Conservation (phyloP, 2,888 invertebrate genomes). For the Ctena decussata region DNA sequence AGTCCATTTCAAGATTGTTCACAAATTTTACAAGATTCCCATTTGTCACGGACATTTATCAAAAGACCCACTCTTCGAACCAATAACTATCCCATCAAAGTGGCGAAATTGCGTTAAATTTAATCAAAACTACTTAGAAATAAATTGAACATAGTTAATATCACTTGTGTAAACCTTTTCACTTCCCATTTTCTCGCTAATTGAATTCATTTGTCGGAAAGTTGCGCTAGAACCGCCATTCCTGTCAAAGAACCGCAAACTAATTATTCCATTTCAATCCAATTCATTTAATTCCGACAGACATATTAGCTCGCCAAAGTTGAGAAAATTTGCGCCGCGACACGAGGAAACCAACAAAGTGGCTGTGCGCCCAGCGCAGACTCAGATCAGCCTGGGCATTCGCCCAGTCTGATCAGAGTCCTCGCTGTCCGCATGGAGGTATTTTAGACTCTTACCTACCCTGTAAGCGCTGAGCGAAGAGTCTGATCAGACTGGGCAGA, state of each 20-base stretch:
- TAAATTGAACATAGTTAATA: slow-evolving; percentile 66
- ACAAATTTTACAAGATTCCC: neutral
- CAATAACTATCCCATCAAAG: slow-evolving; percentile 59
- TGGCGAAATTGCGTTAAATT: slow-evolving; percentile 65
- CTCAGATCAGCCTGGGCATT: too few species aligned
- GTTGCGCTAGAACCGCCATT: slow-evolving; percentile 32
- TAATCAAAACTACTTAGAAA: slow-evolving; percentile 71
- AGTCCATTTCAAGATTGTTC: too few species aligned
- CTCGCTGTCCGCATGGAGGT: too few species aligned
- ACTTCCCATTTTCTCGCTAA: slow-evolving; percentile 60
- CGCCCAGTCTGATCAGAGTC: too few species aligned
- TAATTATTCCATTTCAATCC: slow-evolving; percentile 65
- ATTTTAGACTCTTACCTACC: too few species aligned
- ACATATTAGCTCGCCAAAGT: slow-evolving; percentile 67
- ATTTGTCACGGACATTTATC: slow-evolving; percentile 39
- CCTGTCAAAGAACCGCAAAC: slow-evolving; percentile 60
- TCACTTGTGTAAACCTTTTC: slow-evolving; percentile 54
- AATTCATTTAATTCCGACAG: slow-evolving; percentile 61
- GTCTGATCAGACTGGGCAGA: too few species aligned
- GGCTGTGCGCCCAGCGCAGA: too few species aligned
- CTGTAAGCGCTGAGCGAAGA: too few species aligned
- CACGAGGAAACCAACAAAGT: too few species aligned
- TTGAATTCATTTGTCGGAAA: slow-evolving; percentile 70
- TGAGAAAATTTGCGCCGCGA: too few species aligned
- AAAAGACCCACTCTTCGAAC: slow-evolving; percentile 49